Evolutionary conservation across 2,888 invertebrate species (phyloP), one percentile per base, ranked within the genome.

Genomic region (Parnassius smintheus): DNA sequence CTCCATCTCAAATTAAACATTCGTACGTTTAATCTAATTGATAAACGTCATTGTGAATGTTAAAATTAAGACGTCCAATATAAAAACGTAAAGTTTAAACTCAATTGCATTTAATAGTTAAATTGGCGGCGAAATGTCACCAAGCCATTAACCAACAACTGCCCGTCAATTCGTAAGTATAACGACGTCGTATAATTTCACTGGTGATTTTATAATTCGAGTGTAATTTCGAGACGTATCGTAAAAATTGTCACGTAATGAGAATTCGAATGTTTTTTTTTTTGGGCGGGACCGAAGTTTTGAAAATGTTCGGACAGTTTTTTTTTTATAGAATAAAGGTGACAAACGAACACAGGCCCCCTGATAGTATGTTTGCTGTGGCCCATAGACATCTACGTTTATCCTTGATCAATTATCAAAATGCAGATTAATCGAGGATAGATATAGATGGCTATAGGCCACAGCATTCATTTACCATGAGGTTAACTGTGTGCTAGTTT

Each of bases 81-180:
- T 71, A 76, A 78, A 80, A 12, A 61, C 75, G 72, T 71, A 65
- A 62, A 63, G 66, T 72, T 80, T 80, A 70, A 67, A 70, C 66
- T 70, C 80, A 84, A 84, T 83, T 84, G 78, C 62, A 69, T 71
- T 73, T 75, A 81, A 81, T 80, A 73, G 77, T 65, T 77, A 78
- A 82, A 82, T 81, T 83, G 81, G 66, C 68, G 65, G 66, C 64
- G 69, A 77, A 76, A 63, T 63, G 59, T 59, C 55, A 45, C 51
- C 55, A 35, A 18, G 12, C 63, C 59, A 63, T 63, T 63, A 63
- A 48, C 59, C 58, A 42, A 56, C 57, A 59, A 55, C 55, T 63
- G 61, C 52, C 61, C 46, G 51, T 46, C 56, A 45, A 52, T 25
- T 46, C 53, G 35, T 35, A 41, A 35, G 53, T 45, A 52, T 42